Evolutionary conservation across 1,140 invertebrate genomes (phyloP).

Genomic region (Mya arenaria): DNA sequence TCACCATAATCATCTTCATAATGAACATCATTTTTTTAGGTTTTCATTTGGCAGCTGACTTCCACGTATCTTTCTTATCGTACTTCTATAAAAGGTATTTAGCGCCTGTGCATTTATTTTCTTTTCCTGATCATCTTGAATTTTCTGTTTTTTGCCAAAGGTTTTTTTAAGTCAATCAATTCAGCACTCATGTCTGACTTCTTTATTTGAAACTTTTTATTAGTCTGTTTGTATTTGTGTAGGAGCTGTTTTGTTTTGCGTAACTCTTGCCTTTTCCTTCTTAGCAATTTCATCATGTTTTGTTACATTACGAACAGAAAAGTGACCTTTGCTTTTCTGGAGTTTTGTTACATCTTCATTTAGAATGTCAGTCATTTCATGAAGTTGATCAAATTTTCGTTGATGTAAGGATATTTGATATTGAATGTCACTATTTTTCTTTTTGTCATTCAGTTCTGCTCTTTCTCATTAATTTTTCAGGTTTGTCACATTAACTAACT

Average conservation of each 20-base stretch:
- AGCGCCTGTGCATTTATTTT: no score
- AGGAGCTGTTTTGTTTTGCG: slow-evolving; percentile 5
- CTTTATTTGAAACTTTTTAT: background rate
- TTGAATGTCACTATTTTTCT: background rate
- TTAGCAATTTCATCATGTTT: slow-evolving; percentile 34
- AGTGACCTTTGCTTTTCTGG: slow-evolving; percentile 14
- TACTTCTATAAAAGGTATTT: background rate
- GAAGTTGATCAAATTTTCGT: background rate
- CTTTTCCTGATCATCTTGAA: background rate
- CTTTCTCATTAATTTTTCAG: no score
- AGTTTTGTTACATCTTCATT: background rate
- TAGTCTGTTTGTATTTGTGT: background rate
- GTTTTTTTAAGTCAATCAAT: background rate
- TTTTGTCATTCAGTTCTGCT: background rate
- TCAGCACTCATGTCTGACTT: background rate
- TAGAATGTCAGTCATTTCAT: background rate
- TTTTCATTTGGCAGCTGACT: background rate
- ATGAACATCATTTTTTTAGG: background rate
- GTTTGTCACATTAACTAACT: no score
- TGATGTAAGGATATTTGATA: background rate
- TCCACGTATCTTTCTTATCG: background rate
- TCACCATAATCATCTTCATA: background rate
- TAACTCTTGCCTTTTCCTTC: slow-evolving; percentile 22
- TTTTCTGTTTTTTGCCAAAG: background rate
- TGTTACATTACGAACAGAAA: slow-evolving; percentile 45